Evolutionary conservation across 2,888 invertebrate genomes (phyloP).

Genomic region (Diplolepis rosae): DNA sequence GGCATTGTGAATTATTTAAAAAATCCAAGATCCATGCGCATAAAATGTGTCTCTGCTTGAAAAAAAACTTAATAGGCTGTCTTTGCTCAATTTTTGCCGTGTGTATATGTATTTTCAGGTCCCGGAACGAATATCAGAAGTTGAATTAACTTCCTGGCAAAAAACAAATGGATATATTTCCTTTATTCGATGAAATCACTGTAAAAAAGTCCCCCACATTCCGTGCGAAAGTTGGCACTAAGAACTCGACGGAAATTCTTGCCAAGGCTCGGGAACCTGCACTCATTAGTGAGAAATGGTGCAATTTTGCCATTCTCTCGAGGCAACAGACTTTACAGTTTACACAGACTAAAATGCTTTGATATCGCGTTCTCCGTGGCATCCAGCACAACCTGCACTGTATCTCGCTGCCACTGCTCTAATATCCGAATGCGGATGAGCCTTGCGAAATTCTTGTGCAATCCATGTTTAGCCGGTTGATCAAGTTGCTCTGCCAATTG

Average conservation of each 20-base stretch:
- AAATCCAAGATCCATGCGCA: too few species aligned
- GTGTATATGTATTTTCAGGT: too few species aligned
- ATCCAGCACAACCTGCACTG: neutral
- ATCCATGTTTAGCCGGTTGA: neutral
- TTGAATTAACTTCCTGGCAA: too few species aligned
- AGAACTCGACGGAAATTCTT: neutral
- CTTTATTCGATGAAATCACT: too few species aligned
- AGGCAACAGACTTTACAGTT: neutral
- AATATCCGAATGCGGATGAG: neutral
- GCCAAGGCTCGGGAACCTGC: neutral
- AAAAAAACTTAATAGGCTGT: too few species aligned
- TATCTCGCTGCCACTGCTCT: neutral
- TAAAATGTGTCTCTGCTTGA: too few species aligned
- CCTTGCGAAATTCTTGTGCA: constrained; percentile 1
- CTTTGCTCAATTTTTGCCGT: too few species aligned
- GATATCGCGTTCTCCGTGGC: neutral
- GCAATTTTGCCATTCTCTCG: constrained; percentile 2
- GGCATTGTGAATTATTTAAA: too few species aligned
- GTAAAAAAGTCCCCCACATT: too few species aligned
- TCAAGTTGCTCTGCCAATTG: neutral
- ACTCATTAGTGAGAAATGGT: constrained; percentile 2
- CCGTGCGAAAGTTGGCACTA: neutral
- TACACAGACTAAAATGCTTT: neutral
- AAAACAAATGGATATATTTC: too few species aligned
- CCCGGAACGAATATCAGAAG: too few species aligned